Evolutionary conservation across 2,888 invertebrate genomes (phyloP), one percentile per base, ranked within the genome.

Genomic region (Spodoptera picta): DNA sequence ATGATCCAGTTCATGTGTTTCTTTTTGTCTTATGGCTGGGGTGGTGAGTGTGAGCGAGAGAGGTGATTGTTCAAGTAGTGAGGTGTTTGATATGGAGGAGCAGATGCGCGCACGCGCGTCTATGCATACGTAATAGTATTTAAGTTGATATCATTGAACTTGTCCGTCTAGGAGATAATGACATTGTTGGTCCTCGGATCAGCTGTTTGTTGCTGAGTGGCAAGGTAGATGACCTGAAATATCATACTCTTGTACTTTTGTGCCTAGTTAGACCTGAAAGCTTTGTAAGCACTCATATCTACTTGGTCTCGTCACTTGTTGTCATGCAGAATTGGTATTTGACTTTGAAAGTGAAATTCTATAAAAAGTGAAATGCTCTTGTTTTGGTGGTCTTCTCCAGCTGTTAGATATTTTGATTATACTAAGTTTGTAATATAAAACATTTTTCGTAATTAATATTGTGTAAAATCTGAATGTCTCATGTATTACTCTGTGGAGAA

Each of bases 121-220:
- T 83, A 73, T 86, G 94, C 89, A 94, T 94, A 89, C 91, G 57
- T 86, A 91, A 92, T 90, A 58, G 77, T 70, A 70, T 75, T 81
- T 87, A 82, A 87, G 85, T 81, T 79, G 86, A 87, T 89, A 90
- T 89, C 90, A 91, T 91, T 93, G 92, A 93, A 92, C 92, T 93
- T 92, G 90, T 83, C 73, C 68, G 80, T 84, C 82, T 65, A 61
- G 71, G 88, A 93, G 92, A 92, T 92, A 84, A 90, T 78, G 83
- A 82, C 80, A 78, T 76, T 81, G 78, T 82, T 48, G 48, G 41
- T 53, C 48, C 43, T 42, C 45, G 46, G 55, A 55, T 72, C 57
- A 69, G 55, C 51, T 10, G 7, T 23, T 48, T 72, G 54, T 44
- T 54, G 43, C 24, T 63, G 58, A 67, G 62, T 36, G 27, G n/a